Conservation (phyloP, 2,888 invertebrate genomes). For the Limnephilus marmoratus region DNA sequence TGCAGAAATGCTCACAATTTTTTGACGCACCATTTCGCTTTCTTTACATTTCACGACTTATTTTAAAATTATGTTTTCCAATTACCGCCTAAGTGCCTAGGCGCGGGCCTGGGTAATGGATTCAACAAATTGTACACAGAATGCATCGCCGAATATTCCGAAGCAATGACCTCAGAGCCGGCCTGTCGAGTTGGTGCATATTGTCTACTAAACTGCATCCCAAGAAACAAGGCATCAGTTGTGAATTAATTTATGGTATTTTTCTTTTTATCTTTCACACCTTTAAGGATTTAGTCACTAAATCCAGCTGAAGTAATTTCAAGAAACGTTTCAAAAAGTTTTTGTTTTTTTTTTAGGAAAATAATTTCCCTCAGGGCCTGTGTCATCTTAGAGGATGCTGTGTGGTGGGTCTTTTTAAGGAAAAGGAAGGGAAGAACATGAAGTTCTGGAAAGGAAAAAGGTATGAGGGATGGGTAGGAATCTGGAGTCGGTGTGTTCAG, state of each 20-base stretch:
- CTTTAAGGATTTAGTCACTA: too few species aligned
- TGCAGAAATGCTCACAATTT: background rate
- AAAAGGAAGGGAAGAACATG: too few species aligned
- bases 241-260: background rate
- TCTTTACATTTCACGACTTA: background rate
- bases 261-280: background rate
- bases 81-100: background rate
- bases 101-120: background rate
- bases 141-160: constrained; percentile 41
- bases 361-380: too few species aligned
- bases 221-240: background rate
- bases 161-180: constrained; percentile 37
- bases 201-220: background rate
- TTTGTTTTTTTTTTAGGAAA: too few species aligned
- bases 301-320: too few species aligned
- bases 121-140: background rate
- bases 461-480: too few species aligned
- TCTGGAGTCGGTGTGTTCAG: too few species aligned
- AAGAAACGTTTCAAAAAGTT: too few species aligned
- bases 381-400: too few species aligned
- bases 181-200: background rate
- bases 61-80: background rate
- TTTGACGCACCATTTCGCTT: background rate
- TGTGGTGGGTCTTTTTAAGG: too few species aligned
- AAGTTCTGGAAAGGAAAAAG: too few species aligned